Evolutionary conservation across 2,113 vertebrate species (phyloP).

Genomic region (Heterochromis multidens): DNA sequence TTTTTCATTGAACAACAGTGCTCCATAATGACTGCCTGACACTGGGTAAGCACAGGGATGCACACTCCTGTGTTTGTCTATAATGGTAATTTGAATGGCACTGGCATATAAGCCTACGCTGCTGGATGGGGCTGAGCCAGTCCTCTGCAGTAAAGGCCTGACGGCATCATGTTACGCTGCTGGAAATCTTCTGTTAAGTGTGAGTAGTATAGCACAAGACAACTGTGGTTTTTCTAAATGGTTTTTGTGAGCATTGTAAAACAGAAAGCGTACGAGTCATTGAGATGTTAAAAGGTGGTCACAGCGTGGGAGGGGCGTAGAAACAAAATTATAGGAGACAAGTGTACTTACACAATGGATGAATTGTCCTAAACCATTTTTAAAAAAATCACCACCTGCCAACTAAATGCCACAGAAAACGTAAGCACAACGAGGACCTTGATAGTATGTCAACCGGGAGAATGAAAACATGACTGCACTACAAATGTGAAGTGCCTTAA

Average conservation of each 20-base stretch:
- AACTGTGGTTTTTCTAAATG: slow-evolving; percentile 22
- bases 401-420: slow-evolving; percentile 13
- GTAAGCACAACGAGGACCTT: neutral
- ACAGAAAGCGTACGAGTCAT: neutral
- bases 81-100: slow-evolving; percentile 29
- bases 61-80: slow-evolving; percentile 22
- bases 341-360: neutral
- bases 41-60: neutral
- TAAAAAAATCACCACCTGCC: neutral
- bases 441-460: neutral
- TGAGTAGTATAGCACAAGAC: slow-evolving; percentile 16
- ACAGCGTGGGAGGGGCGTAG: neutral
- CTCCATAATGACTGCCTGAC: slow-evolving; percentile 2
- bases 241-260: slow-evolving; percentile 9
- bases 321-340: neutral
- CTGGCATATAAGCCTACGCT: neutral
- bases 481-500: neutral
- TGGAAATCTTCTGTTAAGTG: slow-evolving; percentile 49
- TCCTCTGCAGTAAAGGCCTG: slow-evolving; percentile 15
- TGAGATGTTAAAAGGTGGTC: neutral
- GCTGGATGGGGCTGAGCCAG: slow-evolving; percentile 19
- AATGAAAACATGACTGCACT: neutral
- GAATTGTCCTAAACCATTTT: neutral
- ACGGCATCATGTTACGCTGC: slow-evolving; percentile 45
- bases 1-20: neutral